A percentile compares a stretch with the other conserved stretches of the same genome.
These are phyloP conservation scores for Synanceia verrucosa DNA, from an alignment of 2,797 vertebrate species.

Conservation along the genomic window DNA sequence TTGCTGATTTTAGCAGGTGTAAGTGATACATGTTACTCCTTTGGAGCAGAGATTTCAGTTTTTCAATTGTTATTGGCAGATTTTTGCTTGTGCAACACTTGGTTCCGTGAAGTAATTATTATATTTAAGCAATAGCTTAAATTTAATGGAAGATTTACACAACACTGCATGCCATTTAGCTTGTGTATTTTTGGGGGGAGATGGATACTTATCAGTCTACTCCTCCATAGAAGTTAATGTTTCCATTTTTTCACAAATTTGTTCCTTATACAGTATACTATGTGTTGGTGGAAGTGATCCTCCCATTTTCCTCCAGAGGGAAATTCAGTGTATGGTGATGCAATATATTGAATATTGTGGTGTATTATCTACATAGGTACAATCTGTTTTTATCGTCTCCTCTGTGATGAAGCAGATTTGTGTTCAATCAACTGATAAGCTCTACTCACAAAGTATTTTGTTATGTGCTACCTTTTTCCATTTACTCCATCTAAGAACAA, in stretches of 20 bases:
- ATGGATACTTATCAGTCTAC: no score
- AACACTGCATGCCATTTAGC: no score
- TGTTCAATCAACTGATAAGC: neutral
- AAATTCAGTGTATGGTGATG: no score
- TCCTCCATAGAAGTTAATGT: no score
- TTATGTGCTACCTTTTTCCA: neutral
- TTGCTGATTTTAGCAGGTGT: conserved; percentile 20
- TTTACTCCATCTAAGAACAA: neutral
- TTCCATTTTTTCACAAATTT: no score
- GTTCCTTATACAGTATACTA: no score
- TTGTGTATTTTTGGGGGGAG: no score
- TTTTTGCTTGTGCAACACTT: neutral
- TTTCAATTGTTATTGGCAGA: neutral
- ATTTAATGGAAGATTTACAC: no score
- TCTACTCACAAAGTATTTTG: neutral
- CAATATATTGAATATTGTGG: neutral
- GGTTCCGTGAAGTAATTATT: neutral
- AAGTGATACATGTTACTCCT: conserved; percentile 12
- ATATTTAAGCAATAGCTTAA: no score
- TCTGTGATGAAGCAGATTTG: neutral
- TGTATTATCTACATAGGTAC: neutral
- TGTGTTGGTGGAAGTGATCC: no score
- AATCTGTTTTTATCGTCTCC: neutral
- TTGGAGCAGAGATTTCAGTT: conserved; percentile 8
- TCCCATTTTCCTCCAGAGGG: no score